These are phyloP conservation scores for Pitta sordida DNA, from an alignment of 2,113 vertebrate species.

Conservation along the genomic window DNA sequence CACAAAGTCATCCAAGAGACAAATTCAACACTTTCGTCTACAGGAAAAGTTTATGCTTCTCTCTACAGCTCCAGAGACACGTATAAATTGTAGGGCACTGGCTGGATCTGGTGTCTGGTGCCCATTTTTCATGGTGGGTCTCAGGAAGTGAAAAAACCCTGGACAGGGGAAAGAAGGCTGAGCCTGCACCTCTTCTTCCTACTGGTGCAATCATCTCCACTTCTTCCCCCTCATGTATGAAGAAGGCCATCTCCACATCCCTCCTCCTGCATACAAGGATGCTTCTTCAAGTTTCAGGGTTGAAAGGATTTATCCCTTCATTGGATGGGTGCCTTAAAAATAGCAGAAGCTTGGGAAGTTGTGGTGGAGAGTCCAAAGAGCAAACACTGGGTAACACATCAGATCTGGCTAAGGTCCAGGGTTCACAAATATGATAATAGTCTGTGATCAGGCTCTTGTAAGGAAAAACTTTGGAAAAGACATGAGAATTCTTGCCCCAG, in stretches of 20 bases:
- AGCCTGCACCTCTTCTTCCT: rapidly evolving
- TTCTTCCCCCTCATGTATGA: not conserved
- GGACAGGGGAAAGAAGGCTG: not conserved
- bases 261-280: not conserved
- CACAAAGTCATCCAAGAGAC: not conserved
- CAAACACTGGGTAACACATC: rapidly evolving
- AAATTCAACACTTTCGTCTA: not conserved
- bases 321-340: not conserved
- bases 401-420: not conserved
- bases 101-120: not conserved
- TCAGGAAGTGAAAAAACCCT: not conserved
- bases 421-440: not conserved
- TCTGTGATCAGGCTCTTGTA: not conserved
- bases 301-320: not conserved
- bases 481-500: not conserved
- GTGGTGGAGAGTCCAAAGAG: not conserved
- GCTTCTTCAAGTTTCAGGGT: not conserved
- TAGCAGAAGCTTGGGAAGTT: not conserved
- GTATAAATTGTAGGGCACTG: not conserved
- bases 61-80: not conserved
- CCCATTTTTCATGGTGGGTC: not conserved
- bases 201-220: not conserved
- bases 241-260: not conserved
- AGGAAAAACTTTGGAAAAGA: not conserved
- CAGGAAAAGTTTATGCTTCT: not conserved